phyloP scores from a whole-genome alignment of 2,113 vertebrate genomes.

The Fregata magnificens region DNA sequence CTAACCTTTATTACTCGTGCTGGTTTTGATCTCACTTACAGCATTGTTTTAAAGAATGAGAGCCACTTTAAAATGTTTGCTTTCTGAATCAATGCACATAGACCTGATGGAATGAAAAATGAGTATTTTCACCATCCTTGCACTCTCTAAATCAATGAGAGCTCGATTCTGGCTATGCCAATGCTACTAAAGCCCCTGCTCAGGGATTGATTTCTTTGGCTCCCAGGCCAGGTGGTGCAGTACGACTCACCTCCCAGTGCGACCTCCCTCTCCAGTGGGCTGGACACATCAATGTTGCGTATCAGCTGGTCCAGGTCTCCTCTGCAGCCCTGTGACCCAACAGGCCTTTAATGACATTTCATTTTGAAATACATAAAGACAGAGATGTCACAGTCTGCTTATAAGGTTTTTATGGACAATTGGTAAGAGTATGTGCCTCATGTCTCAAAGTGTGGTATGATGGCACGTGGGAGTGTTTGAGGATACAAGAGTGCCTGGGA shows the following conservation, averaged over 20 bases:
- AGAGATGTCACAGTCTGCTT: not conserved
- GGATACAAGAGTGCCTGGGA: not conserved
- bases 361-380: not conserved
- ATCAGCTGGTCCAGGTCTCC: not conserved
- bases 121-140: not conserved
- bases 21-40: not conserved
- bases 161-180: not conserved
- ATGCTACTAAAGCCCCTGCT: not conserved
- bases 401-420: not conserved
- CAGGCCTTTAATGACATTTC: not conserved
- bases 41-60: not conserved
- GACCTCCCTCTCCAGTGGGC: not conserved
- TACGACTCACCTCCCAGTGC: not conserved
- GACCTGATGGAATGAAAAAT: not conserved
- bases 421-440: not conserved
- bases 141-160: not conserved
- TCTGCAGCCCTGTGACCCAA: not conserved
- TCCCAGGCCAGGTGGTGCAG: not conserved
- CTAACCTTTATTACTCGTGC: constrained; percentile 7
- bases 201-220: not conserved
- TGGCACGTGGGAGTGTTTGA: not conserved
- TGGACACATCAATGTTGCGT: not conserved
- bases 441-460: not conserved
- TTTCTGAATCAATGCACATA: not conserved
- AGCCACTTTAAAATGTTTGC: not conserved